These are phyloP conservation scores for Neuroscelio doddi DNA, from an alignment of 2,888 invertebrate species.

Conservation along the genomic window DNA sequence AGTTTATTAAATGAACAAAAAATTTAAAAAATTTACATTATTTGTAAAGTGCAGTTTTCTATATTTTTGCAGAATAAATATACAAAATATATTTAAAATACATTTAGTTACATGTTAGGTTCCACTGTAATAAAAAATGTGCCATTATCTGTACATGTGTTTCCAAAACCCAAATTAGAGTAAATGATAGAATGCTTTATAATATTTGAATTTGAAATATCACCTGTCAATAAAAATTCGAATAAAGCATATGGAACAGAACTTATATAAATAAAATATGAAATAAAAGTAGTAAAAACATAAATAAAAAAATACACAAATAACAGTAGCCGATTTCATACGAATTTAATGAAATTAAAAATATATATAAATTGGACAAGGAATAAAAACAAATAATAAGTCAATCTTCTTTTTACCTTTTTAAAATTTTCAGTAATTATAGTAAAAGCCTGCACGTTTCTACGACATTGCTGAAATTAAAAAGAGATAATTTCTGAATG, in stretches of 20 bases:
- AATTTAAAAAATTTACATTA: too few species aligned
- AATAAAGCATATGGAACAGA: conserved; percentile 7
- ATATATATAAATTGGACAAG: not conserved
- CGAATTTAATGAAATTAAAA: not conserved
- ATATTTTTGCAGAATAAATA: too few species aligned
- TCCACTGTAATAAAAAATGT: too few species aligned
- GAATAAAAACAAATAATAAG: conserved; percentile 6
- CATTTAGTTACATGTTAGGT: too few species aligned
- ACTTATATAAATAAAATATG: not conserved
- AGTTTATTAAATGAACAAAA: too few species aligned
- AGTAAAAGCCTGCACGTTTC: conserved; percentile 7
- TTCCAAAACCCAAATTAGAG: too few species aligned
- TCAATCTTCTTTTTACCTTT: conserved; percentile 9
- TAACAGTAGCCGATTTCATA: not conserved
- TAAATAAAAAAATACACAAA: not conserved
- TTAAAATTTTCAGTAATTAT: conserved; percentile 1
- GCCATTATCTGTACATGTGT: too few species aligned
- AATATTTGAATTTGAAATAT: not conserved
- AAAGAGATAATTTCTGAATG: conserved; percentile 1
- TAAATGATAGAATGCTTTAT: too few species aligned
- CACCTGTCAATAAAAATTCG: not conserved
- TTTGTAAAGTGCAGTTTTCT: too few species aligned
- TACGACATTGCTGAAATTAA: conserved; percentile 14
- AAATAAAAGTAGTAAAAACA: too few species aligned
- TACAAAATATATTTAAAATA: too few species aligned